Conservation (phyloP, 2,113 vertebrate species). For the Platichthys flesus region DNA sequence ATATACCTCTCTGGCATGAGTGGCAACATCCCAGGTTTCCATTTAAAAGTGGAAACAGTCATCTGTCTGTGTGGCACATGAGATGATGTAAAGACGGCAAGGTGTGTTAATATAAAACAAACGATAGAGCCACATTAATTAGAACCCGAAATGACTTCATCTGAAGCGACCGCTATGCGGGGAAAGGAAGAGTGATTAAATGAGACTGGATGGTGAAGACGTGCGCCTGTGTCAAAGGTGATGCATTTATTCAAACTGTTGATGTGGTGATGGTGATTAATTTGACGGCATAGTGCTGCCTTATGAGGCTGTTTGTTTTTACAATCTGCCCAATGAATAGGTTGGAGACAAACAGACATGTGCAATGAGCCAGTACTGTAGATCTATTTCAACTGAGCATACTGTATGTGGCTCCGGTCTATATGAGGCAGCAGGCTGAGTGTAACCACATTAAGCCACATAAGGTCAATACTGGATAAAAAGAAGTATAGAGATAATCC, state of each 20-base stretch:
- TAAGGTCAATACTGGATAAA: neutral
- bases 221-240: neutral
- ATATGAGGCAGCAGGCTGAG: neutral
- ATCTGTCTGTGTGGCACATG: too few species aligned
- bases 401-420: neutral
- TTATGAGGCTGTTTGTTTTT: constrained; percentile 17
- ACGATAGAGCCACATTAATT: too few species aligned
- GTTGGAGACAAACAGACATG: neutral
- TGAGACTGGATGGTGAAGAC: neutral
- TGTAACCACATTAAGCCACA: neutral
- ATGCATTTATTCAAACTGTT: neutral
- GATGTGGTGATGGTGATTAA: neutral
- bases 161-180: neutral
- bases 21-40: too few species aligned
- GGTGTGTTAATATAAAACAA: too few species aligned
- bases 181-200: neutral
- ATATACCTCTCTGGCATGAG: neutral
- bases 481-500: too few species aligned
- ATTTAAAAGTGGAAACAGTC: too few species aligned
- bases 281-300: neutral
- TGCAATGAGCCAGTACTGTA: neutral
- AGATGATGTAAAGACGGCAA: too few species aligned
- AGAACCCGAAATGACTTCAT: neutral
- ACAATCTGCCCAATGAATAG: neutral
- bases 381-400: neutral